phyloP scores from a whole-genome alignment of 1,140 invertebrate species.

The Tetragnatha versicolor region DNA sequence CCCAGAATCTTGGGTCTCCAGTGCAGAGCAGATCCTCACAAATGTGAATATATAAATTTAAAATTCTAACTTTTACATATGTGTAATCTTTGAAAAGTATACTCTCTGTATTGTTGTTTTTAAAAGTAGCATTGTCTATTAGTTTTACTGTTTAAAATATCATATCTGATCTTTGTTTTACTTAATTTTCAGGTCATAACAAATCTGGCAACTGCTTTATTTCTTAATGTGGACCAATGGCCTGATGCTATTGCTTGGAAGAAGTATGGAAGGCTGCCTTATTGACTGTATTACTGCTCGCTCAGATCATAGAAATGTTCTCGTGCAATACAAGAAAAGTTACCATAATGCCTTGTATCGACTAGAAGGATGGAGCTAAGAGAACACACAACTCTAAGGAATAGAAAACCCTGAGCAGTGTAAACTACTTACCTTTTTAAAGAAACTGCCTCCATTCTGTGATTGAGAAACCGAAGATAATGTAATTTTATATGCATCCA shows the following conservation, averaged over 20 bases:
- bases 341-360: constrained; percentile 46
- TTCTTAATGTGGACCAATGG: constrained; percentile 52
- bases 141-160: not conserved
- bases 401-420: constrained; percentile 9
- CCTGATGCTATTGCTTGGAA: constrained; percentile 52
- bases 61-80: no score
- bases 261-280: constrained; percentile 52
- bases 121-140: no score
- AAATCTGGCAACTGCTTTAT: constrained; percentile 42
- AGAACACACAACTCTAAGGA: constrained; percentile 23
- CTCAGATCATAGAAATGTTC: not conserved
- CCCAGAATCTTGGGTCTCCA: no score
- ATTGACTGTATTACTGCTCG: constrained; percentile 48
- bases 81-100: no score
- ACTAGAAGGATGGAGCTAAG: constrained; percentile 5
- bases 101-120: no score
- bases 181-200: constrained; percentile 9
- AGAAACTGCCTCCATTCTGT: constrained; percentile 44
- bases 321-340: constrained; percentile 24
- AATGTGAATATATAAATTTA: no score
- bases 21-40: no score
- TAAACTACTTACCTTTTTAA: constrained; percentile 39
- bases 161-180: not conserved
- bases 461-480: constrained; percentile 48
- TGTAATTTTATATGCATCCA: constrained; percentile 31